A percentile compares a stretch with the other conserved stretches of the same genome.
Conservation (phyloP, 2,113 vertebrate species). For the Oceanodroma tethys region DNA sequence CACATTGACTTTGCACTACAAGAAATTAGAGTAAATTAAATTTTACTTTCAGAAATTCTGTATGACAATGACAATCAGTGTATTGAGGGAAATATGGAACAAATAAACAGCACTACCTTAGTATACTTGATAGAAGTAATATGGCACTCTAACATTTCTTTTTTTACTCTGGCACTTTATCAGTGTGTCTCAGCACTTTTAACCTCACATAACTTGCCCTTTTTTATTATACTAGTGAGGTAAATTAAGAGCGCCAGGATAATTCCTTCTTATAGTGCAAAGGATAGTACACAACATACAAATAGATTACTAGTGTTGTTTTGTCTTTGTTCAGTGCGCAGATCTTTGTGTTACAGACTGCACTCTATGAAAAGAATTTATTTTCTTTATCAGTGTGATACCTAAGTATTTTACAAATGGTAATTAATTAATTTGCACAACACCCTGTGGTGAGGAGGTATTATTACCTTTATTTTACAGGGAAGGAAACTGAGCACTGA, state of each 20-base stretch:
- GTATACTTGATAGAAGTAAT: background rate
- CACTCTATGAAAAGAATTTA: background rate
- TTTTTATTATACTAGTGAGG: background rate
- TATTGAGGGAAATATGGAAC: background rate
- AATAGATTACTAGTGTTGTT: background rate
- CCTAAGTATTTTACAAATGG: background rate
- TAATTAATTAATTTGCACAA: background rate
- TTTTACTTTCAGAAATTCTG: background rate
- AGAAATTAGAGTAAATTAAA: background rate
- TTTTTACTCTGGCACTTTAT: background rate
- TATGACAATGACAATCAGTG: background rate
- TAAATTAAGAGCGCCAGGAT: background rate
- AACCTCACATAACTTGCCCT: background rate
- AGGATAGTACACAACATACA: background rate
- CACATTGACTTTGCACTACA: background rate
- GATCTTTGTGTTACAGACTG: background rate
- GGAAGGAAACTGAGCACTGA: background rate
- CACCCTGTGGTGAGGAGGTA: background rate
- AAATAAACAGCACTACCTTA: background rate
- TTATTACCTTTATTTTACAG: background rate
- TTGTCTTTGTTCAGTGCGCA: background rate
- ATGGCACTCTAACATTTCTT: fast-evolving
- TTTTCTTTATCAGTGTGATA: background rate
- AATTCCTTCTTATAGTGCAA: background rate
- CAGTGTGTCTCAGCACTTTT: background rate